Evolutionary conservation across 2,888 invertebrate species (phyloP).

Genomic region (Sepiola atlantica): DNA sequence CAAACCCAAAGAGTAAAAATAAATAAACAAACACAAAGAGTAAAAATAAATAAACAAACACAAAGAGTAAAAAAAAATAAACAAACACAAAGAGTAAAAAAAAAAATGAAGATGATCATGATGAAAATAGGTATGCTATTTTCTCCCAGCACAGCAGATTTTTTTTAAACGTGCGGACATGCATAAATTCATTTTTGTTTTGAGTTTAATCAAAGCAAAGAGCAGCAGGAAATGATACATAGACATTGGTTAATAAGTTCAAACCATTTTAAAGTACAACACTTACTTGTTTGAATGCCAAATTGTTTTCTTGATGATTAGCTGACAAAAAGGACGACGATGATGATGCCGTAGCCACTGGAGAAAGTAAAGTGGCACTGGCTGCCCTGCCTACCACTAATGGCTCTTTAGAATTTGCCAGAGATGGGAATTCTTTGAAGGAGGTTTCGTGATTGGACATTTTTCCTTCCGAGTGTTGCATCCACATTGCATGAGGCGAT

Average conservation of each 20-base stretch:
- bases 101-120: too few species aligned
- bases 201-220: not conserved
- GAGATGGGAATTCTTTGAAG: not conserved
- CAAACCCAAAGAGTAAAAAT: too few species aligned
- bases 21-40: too few species aligned
- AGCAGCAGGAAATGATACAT: not conserved
- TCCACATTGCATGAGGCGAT: not conserved
- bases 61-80: too few species aligned
- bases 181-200: not conserved
- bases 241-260: not conserved
- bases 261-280: not conserved
- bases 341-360: not conserved
- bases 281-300: not conserved
- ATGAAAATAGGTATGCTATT: too few species aligned
- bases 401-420: not conserved
- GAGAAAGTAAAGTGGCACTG: not conserved
- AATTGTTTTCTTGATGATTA: not conserved
- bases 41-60: too few species aligned
- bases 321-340: not conserved
- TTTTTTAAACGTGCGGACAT: too few species aligned
- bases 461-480: not conserved
- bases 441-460: not conserved
- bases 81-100: too few species aligned
- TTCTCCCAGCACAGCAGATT: too few species aligned
- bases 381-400: not conserved